phyloP scores from a whole-genome alignment of 2,888 invertebrate species.

The Bombyx huttoni region DNA sequence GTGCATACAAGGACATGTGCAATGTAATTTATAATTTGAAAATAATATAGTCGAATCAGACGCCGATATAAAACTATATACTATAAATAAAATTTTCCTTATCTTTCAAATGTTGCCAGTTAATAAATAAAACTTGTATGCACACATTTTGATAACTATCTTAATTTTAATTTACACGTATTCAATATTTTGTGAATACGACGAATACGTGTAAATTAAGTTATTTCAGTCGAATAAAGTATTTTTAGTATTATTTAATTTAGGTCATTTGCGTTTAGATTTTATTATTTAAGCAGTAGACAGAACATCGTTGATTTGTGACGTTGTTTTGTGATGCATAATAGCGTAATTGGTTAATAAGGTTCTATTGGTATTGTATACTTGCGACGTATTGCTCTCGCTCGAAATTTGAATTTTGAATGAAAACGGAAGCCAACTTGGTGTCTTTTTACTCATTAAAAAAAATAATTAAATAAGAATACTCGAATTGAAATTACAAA shows the following conservation, averaged over 20 bases:
- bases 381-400: background rate
- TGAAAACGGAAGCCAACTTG: no score
- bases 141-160: background rate
- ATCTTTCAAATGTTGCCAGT: background rate
- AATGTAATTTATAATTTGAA: no score
- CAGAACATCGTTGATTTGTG: no score
- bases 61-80: no score
- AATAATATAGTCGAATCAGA: no score
- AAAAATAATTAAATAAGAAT: no score
- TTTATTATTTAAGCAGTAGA: background rate
- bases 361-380: background rate
- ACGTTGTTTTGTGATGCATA: conserved; percentile 5
- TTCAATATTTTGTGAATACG: background rate
- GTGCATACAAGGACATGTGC: background rate
- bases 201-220: no score
- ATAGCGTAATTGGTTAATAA: background rate
- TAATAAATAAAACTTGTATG: background rate
- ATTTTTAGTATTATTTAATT: background rate
- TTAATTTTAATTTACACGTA: background rate
- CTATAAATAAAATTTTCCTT: no score
- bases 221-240: background rate
- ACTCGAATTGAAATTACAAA: no score
- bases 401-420: background rate
- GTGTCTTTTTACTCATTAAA: no score
- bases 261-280: background rate